A percentile compares a stretch with the other conserved stretches of the same genome.
phyloP scores from a whole-genome alignment of 2,888 invertebrate species.

The Acrobasis consociella region DNA sequence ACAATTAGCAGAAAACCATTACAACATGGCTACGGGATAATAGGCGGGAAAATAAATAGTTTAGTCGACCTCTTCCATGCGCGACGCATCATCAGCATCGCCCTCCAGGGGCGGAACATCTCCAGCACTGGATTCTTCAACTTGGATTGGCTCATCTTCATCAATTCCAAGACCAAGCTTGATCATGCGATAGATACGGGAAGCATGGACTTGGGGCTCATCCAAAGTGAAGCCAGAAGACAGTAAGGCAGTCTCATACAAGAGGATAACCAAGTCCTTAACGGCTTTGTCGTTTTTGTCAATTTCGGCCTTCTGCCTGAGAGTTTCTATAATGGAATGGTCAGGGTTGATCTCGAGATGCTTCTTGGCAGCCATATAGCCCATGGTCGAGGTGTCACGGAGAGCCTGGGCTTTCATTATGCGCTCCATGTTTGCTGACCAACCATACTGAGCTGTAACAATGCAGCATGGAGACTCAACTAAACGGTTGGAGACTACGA shows the following conservation, averaged over 20 bases:
- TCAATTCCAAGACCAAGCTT: constrained; percentile 99
- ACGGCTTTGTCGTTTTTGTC: constrained; percentile 99
- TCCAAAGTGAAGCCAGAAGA: constrained; percentile 98
- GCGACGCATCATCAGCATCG: constrained; percentile 95
- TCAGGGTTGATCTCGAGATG: constrained; percentile 98
- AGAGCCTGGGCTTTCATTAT: constrained; percentile 99
- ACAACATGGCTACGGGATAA: constrained; percentile 55
- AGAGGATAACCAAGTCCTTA: constrained; percentile 96
- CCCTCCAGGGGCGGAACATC: constrained; percentile 94
- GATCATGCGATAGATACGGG: constrained; percentile 99
- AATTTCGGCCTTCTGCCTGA: constrained; percentile 95
- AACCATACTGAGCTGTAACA: constrained; percentile 99
- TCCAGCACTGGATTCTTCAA: constrained; percentile 85
- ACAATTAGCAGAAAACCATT: constrained; percentile 58
- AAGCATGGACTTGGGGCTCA: constrained; percentile 97
- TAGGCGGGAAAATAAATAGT: constrained; percentile 48
- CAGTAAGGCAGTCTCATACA: constrained; percentile 97
- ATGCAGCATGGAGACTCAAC: constrained; percentile 99
- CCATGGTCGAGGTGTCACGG: constrained; percentile 98
- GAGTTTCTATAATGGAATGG: constrained; percentile 95
- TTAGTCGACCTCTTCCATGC: constrained; percentile 99
- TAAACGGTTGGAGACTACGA: constrained; percentile 96
- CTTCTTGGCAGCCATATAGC: constrained; percentile 99
- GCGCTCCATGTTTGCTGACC: constrained; percentile 99
- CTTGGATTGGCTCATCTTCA: constrained; percentile 92